A percentile compares a stretch with the other conserved stretches of the same genome.
These are phyloP conservation scores for Alligator mississippiensis DNA, from an alignment of 2,113 vertebrate genomes.

Conservation along the genomic window DNA sequence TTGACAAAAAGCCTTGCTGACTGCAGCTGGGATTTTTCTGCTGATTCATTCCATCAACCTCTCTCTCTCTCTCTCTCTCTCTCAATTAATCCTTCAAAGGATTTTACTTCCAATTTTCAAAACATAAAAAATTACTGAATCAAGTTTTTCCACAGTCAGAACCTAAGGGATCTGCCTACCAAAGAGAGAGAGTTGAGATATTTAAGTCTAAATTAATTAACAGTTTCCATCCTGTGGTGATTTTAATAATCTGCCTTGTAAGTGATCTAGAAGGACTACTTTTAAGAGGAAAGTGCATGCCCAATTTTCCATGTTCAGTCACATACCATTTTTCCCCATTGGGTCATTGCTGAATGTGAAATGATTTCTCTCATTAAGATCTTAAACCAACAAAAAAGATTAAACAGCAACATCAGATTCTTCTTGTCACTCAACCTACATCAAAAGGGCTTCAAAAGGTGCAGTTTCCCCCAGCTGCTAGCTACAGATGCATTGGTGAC, in stretches of 20 bases:
- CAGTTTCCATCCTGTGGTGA: not conserved
- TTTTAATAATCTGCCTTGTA: not conserved
- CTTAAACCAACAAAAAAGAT: slow-evolving; percentile 18
- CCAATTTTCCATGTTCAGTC: not conserved
- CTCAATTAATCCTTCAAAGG: not conserved
- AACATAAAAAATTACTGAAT: not conserved
- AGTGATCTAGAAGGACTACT: not conserved
- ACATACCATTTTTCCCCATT: not conserved
- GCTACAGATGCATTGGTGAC: not conserved
- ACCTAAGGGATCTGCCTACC: not conserved
- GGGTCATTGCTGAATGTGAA: not conserved
- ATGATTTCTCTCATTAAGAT: not conserved
- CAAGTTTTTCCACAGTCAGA: not conserved
- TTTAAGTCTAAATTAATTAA: not conserved
- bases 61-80: not conserved
- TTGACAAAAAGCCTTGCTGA: not conserved
- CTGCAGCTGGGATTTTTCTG: not conserved
- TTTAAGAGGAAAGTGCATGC: accelerated
- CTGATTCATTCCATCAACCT: not conserved
- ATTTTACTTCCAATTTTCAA: not conserved
- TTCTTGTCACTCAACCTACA: not conserved
- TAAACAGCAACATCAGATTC: slow-evolving; percentile 29
- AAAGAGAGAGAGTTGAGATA: not conserved
- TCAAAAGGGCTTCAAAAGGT: not conserved
- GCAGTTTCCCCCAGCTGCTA: not conserved